phyloP scores from a whole-genome alignment of 2,113 vertebrate genomes.

The Perognathus longimembris region DNA sequence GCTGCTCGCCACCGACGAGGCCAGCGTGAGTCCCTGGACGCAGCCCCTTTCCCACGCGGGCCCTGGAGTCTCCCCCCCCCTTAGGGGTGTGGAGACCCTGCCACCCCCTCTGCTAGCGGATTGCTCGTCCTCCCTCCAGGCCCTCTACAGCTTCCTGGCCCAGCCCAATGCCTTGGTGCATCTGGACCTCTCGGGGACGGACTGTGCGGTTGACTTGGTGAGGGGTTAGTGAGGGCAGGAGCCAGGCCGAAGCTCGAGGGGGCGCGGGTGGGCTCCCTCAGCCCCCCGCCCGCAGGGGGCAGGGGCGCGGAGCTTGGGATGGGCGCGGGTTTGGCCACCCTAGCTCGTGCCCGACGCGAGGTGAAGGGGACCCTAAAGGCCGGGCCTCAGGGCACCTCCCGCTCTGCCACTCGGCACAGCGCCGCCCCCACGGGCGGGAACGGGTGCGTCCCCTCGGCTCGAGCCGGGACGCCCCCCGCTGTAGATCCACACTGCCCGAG shows the following conservation, averaged over 20 bases:
- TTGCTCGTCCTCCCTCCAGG: conserved; percentile 82
- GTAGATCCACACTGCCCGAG: too few relatives aligned
- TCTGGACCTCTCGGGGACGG: conserved; percentile 92
- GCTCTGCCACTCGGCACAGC: too few relatives aligned
- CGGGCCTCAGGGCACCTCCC: too few relatives aligned
- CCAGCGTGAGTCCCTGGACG: conserved; percentile 87
- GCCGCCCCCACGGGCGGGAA: too few relatives aligned
- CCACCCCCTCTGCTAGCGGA: neutral
- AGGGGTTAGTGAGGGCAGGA: conserved; percentile 59
- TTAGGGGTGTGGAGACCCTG: neutral
- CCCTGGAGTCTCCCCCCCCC: neutral
- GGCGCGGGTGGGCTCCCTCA: neutral
- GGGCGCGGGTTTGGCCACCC: neutral
- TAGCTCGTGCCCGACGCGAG: too few relatives aligned
- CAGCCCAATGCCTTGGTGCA: conserved; percentile 94
- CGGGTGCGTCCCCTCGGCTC: too few relatives aligned
- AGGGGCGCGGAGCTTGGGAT: neutral
- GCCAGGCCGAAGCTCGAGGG: neutral
- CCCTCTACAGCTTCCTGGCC: conserved; percentile 93
- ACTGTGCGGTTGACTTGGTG: conserved; percentile 92
- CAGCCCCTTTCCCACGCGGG: neutral
- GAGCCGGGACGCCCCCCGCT: too few relatives aligned
- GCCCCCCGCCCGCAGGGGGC: neutral
- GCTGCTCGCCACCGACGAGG: conserved; percentile 92
- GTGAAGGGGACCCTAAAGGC: too few relatives aligned